These are phyloP conservation scores for Lydus trimaculatus DNA, from an alignment of 2,888 invertebrate species.

Conservation along the genomic window DNA sequence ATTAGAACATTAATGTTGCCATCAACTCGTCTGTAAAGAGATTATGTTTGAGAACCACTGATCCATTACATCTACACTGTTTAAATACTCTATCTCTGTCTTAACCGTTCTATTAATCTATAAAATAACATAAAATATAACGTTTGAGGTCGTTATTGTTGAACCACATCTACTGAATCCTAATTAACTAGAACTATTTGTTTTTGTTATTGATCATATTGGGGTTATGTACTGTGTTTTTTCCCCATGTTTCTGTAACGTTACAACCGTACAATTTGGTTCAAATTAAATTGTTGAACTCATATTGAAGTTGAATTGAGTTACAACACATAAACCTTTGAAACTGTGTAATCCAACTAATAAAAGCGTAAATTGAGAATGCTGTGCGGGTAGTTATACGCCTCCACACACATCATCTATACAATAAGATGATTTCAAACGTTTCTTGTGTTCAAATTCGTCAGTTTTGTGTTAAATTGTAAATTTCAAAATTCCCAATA, in stretches of 20 bases:
- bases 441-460: too few relatives aligned
- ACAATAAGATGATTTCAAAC: too few relatives aligned
- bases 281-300: too few relatives aligned
- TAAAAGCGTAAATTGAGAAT: neutral
- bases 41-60: neutral
- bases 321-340: neutral
- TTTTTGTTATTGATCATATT: neutral
- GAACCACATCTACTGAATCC: neutral
- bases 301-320: too few relatives aligned
- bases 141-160: neutral
- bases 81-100: neutral
- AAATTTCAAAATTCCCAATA: too few relatives aligned
- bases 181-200: neutral
- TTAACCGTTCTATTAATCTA: neutral
- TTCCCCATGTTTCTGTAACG: too few relatives aligned
- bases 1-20: neutral
- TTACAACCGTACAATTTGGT: too few relatives aligned
- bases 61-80: neutral
- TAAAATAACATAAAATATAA: neutral
- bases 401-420: too few relatives aligned
- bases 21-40: neutral
- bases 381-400: neutral
- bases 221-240: too few relatives aligned
- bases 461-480: too few relatives aligned
- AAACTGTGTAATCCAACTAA: neutral